Percentiles rank a stretch among this genome's conserved stretches.
Conservation (phyloP, 1,140 invertebrate genomes). For the Macrosteles quadrilineatus region DNA sequence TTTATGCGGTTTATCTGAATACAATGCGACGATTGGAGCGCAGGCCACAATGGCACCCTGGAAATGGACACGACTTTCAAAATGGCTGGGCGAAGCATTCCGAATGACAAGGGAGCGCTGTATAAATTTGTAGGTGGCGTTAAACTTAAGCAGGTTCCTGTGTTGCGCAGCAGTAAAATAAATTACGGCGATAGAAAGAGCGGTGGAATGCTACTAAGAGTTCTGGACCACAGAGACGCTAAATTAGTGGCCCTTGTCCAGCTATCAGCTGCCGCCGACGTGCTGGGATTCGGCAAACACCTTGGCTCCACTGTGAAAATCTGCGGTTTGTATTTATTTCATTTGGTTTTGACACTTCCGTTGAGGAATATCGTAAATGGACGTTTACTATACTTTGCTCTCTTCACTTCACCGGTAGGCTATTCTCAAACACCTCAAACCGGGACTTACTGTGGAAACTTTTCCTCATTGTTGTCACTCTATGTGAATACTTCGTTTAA, state of each 20-base stretch:
- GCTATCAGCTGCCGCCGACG: neutral
- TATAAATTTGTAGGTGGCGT: conserved; percentile 25
- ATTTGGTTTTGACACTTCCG: no score
- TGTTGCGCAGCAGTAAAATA: conserved; percentile 22
- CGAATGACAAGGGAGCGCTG: conserved; percentile 13
- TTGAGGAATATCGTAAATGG: no score
- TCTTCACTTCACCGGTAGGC: no score
- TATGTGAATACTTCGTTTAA: no score
- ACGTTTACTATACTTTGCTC: no score
- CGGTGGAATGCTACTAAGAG: conserved; percentile 13
- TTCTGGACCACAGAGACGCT: neutral
- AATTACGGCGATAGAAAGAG: conserved; percentile 10
- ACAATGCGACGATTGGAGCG: conserved; percentile 8
- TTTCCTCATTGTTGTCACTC: no score
- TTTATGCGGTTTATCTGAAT: conserved; percentile 17
- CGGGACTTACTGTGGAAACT: no score
- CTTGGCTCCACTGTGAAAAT: no score
- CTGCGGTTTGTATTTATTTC: no score
- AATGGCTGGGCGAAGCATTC: conserved; percentile 20
- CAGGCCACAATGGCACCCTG: neutral
- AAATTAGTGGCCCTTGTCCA: conserved; percentile 7
- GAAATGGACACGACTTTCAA: conserved; percentile 23
- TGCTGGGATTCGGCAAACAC: no score
- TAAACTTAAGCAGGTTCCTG: conserved; percentile 26
- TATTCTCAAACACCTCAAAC: no score